These are phyloP conservation scores for Autographa pulchrina DNA, from an alignment of 2,888 invertebrate genomes.

Conservation along the genomic window DNA sequence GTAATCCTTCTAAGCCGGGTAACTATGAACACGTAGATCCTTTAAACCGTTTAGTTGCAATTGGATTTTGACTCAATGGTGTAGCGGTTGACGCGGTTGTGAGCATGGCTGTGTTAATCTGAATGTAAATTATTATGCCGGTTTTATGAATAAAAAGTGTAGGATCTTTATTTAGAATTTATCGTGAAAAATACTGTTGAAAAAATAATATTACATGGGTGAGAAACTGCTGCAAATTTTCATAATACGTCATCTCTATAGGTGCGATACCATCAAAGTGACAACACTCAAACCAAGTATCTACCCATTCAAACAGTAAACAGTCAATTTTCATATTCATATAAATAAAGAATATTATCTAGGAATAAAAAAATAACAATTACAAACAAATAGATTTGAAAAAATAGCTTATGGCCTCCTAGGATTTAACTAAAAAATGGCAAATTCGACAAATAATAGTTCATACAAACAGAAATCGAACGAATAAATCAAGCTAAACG, in stretches of 20 bases:
- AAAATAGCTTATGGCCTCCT: too few relatives aligned
- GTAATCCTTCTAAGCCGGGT: neutral
- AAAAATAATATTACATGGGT: too few relatives aligned
- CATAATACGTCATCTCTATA: too few relatives aligned
- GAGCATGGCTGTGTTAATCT: neutral
- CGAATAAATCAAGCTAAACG: slow-evolving; percentile 55
- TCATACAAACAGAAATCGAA: slow-evolving; percentile 42
- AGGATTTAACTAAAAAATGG: neutral
- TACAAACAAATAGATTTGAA: too few relatives aligned
- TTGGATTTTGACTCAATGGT: slow-evolving; percentile 4
- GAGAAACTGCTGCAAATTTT: too few relatives aligned
- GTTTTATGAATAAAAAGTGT: neutral
- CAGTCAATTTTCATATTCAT: too few relatives aligned
- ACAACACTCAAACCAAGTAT: too few relatives aligned
- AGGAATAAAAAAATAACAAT: too few relatives aligned
- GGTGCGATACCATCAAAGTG: too few relatives aligned
- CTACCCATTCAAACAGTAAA: too few relatives aligned
- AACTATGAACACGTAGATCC: slow-evolving; percentile 3
- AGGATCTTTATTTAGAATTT: neutral
- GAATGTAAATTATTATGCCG: neutral
- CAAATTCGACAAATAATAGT: slow-evolving; percentile 18
- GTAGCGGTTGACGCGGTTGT: neutral
- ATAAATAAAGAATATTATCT: too few relatives aligned
- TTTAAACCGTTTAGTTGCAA: neutral
- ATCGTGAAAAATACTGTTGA: neutral